Evolutionary conservation across 2,888 invertebrate species (phyloP), one percentile per base, ranked within the genome.

Genomic region (Caenorhabditis sp.): DNA sequence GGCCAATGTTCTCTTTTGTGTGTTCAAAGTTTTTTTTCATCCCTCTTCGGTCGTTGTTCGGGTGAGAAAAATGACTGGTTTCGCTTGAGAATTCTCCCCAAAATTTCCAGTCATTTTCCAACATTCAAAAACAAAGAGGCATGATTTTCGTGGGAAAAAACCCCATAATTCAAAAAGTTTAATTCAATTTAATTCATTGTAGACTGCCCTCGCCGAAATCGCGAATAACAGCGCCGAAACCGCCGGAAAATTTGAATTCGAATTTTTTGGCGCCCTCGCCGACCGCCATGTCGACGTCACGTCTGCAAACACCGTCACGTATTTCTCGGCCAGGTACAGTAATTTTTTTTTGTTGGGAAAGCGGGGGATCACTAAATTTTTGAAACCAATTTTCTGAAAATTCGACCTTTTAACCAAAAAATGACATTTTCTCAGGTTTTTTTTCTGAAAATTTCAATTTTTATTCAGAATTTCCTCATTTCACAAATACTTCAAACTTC

Each of bases 61-160:
- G 49, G 49, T 21, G 51, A 51, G 51, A 51, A 51, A 57, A 57
- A n/a, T 57, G 57, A 26, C 57, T 51, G 51, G 23, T 51, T 19
- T 19, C 21, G 1, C 2, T 19, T 17, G 21, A 10, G 51, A 51
- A 10, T 21, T 23, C 4, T 23, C 5, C 10, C 31, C 10, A 10
- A 31, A 31, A 31, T 31, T n/a, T n/a, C n/a, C n/a, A n/a, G n/a
- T n/a, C n/a, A n/a, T 36, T 36, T 36, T 36, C 36, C 36, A 5
- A 36, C 12, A 5, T 36, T 36, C 36, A 36, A 36, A 36, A 8
- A 12, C 36, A 36, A 36, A 36, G 12, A n/a, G n/a, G n/a, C n/a
- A n/a, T n/a, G n/a, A n/a, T n/a, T n/a, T n/a, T n/a, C n/a, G n/a
- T n/a, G n/a, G n/a, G n/a, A n/a, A n/a, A n/a, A n/a, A n/a, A n/a